Evolutionary conservation across 2,113 vertebrate genomes (phyloP), one percentile per base, ranked within the genome.

Genomic region (Calidris pygmaea): DNA sequence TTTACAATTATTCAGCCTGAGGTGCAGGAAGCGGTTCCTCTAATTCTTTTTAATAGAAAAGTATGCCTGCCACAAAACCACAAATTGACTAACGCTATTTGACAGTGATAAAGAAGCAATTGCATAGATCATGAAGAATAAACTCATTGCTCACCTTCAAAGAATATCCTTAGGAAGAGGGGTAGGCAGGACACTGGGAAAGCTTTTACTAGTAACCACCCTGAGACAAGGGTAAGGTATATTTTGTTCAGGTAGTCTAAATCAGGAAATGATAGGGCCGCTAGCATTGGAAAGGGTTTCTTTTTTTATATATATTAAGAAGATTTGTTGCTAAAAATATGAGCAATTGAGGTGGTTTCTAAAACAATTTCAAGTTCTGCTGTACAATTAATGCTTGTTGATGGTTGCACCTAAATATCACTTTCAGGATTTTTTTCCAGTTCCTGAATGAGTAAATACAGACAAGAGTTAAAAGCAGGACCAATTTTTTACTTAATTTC

Each of bases 31-130:
- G 89, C 56, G 32, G 39, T 77, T 91, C 73, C 59, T 81, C 48
- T 84, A 76, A 76, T 80, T 95, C n/a, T 86, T 85, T 85, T 88
- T 73, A 84, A 91, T n/a, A 84, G 77, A 80, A 89, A 87, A 94
- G 63, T 45, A 43, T 23, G 53, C 68, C 37, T 84, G 78, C 77
- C 77, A 77, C 73, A 89, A 92, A 87, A 6, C 53, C 82, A 89
- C 93, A 89, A 85, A 92, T 72, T 77, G 72, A 39, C 58, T 91
- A 83, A 50, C 0, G 3, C 19, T 73, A 3, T 48, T 65, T 80
- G 74, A 59, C 77, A 77, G 32, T 55, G 77, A 92, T 86, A 82
- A 91, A 91, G 41, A 76, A 80, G 68, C 43, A 78, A 68, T 62
- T 83, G 81, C 77, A 66, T 37, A 52, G 80, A 66, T 68, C 26